Evolutionary conservation across 1,140 invertebrate genomes (phyloP), one percentile per base, ranked within the genome.

Genomic region (Drosophila suzukii): DNA sequence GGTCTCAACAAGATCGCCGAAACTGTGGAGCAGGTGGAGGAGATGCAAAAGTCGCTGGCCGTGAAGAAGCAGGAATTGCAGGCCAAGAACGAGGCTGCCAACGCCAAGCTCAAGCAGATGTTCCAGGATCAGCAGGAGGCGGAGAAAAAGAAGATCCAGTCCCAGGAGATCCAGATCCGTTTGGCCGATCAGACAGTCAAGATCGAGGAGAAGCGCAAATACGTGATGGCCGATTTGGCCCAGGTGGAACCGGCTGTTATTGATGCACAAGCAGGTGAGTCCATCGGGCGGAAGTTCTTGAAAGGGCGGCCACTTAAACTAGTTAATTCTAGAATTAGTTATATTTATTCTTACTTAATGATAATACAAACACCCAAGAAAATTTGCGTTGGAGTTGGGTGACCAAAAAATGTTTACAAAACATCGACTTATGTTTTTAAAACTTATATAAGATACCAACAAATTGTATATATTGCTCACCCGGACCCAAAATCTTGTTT

Each of bases 61-160:
- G 96, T 99, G 3, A 99, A 99, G 93, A 97, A 96, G 56, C 95
- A 97, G 93, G 98, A 99, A 93, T 93, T 99, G 38, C 97, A 99
- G 94, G 97, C 97, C n/a, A 99, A 99, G 93, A 99, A 99, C 92
- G 97, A 98, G 90, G 97, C 98, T 11, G 99, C 99, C 20, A 99
- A 99, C 93, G 96, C 97, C 1, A 99, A 99, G 94, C 94, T 99
- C 12, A 96, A 98, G 78, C 98, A 99, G 92, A 99, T 99, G 99
- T 96, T 99, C 41, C 98, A 98, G 93, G 98, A 99, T 93, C 99
- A 99, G 93, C 98, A 99, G 90, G 98, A 99, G 93, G 99, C 99
- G 11, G 99, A 99, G 91, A 98, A 99, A 93, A 98, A 99, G 93
- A 99, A 99, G 93, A 97, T 98, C 11, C 97, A 98, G 85, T 98